These are phyloP conservation scores for Caenorhabditis macrosperma DNA, from an alignment of 2,888 invertebrate species.

Conservation along the genomic window DNA sequence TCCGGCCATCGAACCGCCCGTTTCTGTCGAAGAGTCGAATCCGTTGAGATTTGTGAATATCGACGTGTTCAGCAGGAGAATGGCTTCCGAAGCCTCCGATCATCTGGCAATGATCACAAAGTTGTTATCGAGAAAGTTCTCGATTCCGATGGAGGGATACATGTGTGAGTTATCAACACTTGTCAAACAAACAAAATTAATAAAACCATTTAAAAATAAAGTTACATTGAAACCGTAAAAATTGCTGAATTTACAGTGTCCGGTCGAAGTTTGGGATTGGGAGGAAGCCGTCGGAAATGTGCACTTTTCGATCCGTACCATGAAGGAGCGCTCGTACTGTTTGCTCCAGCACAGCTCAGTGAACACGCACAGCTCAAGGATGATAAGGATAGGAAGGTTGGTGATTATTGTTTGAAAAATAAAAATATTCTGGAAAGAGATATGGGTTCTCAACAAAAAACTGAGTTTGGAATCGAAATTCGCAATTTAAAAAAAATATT, in stretches of 20 bases:
- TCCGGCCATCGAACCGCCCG: conserved; percentile 52
- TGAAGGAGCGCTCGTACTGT: conserved; percentile 85
- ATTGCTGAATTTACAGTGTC: conserved; percentile 64
- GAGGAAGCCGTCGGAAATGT: conserved; percentile 65
- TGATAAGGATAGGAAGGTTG: conserved; percentile 83
- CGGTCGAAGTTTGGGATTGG: conserved; percentile 74
- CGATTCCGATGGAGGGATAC: conserved; percentile 78
- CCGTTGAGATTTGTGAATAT: conserved; percentile 53
- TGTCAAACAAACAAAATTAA: not conserved
- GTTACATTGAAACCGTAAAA: not conserved
- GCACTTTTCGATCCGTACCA: conserved; percentile 78
- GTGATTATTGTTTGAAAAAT: not conserved
- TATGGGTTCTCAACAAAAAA: no score
- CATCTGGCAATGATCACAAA: conserved; percentile 76
- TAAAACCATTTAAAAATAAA: not conserved
- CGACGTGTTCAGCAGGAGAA: conserved; percentile 38
- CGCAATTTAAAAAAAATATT: not conserved
- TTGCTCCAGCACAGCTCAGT: conserved; percentile 87
- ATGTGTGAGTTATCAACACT: conserved; percentile 66
- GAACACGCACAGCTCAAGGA: conserved; percentile 91
- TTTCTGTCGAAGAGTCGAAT: conserved; percentile 51
- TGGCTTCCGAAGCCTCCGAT: conserved; percentile 50
- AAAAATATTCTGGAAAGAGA: no score
- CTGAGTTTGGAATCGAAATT: not conserved
- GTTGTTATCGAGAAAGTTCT: conserved; percentile 73